Evolutionary conservation across 2,888 invertebrate genomes (phyloP).

Genomic region (Caenorhabditis parvicauda): DNA sequence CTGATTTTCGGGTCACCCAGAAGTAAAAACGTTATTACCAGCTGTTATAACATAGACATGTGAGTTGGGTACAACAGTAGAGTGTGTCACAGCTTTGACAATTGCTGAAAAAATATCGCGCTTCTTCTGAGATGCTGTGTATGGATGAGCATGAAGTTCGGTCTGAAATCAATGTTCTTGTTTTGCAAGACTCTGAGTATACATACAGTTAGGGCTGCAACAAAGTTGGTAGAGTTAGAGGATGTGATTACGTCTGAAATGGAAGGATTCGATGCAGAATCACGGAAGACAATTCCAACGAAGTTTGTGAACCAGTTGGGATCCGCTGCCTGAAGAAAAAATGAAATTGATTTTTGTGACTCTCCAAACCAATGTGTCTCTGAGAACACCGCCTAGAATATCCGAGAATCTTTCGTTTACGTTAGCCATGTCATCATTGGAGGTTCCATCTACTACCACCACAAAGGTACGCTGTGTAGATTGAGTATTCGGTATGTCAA

Average conservation of each 20-base stretch:
- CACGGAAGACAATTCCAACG: constrained; percentile 41
- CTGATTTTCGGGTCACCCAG: neutral
- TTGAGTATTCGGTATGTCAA: constrained; percentile 16
- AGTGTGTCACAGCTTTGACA: constrained; percentile 8
- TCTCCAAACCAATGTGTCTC: constrained; percentile 3
- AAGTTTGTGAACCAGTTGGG: constrained; percentile 36
- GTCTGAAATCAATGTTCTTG: neutral
- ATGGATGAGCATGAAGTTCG: constrained; percentile 15
- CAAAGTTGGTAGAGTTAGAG: constrained; percentile 15
- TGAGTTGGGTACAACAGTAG: constrained; percentile 12
- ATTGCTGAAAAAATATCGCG: constrained; percentile 32
- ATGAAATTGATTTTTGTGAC: neutral
- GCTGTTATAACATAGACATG: constrained; percentile 27
- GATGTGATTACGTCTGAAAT: constrained; percentile 13
- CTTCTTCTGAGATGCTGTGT: constrained; percentile 17
- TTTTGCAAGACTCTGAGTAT: neutral
- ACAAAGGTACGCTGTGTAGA: constrained; percentile 29
- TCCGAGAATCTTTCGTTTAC: constrained; percentile 21
- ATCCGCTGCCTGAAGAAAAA: constrained; percentile 1
- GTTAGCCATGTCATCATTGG: constrained; percentile 25
- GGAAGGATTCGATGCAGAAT: constrained; percentile 14
- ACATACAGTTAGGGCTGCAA: constrained; percentile 4
- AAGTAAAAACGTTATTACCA: no score
- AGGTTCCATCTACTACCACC: constrained; percentile 38
- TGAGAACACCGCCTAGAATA: constrained; percentile 15